These are phyloP conservation scores for Lagria hirta DNA, from an alignment of 2,888 invertebrate genomes.

Conservation along the genomic window DNA sequence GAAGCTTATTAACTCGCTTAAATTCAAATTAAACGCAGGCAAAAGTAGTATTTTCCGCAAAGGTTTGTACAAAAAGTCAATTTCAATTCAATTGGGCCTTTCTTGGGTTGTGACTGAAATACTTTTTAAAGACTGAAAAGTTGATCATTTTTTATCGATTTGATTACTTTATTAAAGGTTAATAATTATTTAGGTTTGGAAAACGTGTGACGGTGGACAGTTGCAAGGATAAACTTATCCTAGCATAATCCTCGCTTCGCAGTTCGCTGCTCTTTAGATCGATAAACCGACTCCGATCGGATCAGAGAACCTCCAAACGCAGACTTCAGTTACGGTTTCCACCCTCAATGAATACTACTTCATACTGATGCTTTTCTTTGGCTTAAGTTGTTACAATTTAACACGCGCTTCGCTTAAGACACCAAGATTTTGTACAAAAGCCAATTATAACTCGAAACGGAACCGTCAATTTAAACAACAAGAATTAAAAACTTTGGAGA, in stretches of 20 bases:
- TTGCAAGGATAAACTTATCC: constrained; percentile 25
- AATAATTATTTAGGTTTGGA: constrained; percentile 19
- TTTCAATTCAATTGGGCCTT: constrained; percentile 23
- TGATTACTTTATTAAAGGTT: too few species aligned
- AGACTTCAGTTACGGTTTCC: constrained; percentile 21
- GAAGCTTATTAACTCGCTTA: constrained; percentile 18
- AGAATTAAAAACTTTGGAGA: too few species aligned
- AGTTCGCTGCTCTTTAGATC: constrained; percentile 25
- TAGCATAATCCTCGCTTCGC: constrained; percentile 23
- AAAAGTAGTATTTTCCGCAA: constrained; percentile 17
- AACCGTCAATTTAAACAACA: too few species aligned
- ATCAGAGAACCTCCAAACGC: constrained; percentile 17
- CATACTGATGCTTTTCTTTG: constrained; percentile 8
- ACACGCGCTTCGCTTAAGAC: too few species aligned
- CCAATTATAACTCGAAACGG: too few species aligned
- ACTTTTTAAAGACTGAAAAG: neutral
- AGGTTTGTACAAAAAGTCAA: constrained; percentile 23
- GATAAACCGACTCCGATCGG: constrained; percentile 26
- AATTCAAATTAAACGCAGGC: constrained; percentile 22
- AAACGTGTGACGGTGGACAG: constrained; percentile 22
- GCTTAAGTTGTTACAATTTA: constrained; percentile 15
- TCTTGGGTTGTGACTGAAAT: constrained; percentile 3
- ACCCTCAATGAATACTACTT: constrained; percentile 19
- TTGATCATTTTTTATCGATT: neutral
- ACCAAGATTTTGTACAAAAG: too few species aligned